Conservation (phyloP, 2,888 invertebrate genomes). For the Cheilosia urbana region DNA sequence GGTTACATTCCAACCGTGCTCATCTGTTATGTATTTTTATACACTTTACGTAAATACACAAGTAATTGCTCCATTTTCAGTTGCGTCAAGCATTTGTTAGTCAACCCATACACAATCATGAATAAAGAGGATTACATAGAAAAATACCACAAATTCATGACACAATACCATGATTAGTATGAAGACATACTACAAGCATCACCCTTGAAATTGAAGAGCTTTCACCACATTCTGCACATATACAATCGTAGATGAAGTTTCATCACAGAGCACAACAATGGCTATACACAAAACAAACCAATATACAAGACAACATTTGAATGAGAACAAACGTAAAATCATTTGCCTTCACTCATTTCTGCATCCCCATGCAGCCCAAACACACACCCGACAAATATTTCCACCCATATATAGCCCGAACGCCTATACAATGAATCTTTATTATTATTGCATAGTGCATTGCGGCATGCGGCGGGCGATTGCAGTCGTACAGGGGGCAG, state of each 20-base stretch:
- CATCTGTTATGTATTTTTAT: no score
- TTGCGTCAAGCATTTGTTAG: no score
- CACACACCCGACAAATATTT: constrained; percentile 35
- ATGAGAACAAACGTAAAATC: constrained; percentile 43
- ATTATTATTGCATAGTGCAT: constrained; percentile 44
- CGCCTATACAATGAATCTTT: constrained; percentile 20
- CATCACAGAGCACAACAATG: constrained; percentile 15
- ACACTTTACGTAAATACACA: no score
- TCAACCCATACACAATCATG: no score
- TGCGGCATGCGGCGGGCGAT: constrained; percentile 7
- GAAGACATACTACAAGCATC: no score
- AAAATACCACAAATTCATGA: no score
- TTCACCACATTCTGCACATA: no score
- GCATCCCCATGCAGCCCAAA: background rate
- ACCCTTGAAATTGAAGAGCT: no score
- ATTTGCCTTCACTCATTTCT: constrained; percentile 28
- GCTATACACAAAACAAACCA: constrained; percentile 6
- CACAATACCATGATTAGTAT: no score
- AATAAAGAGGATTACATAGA: no score
- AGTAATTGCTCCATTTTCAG: no score
- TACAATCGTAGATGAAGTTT: background rate
- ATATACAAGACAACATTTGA: constrained; percentile 6
- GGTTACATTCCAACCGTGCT: no score
- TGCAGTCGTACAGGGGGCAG: constrained; percentile 1
- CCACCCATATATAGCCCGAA: constrained; percentile 35